Percentiles rank a stretch among this genome's conserved stretches.
phyloP scores from a whole-genome alignment of 2,888 invertebrate species.

The Tetramorium bicarinatum region DNA sequence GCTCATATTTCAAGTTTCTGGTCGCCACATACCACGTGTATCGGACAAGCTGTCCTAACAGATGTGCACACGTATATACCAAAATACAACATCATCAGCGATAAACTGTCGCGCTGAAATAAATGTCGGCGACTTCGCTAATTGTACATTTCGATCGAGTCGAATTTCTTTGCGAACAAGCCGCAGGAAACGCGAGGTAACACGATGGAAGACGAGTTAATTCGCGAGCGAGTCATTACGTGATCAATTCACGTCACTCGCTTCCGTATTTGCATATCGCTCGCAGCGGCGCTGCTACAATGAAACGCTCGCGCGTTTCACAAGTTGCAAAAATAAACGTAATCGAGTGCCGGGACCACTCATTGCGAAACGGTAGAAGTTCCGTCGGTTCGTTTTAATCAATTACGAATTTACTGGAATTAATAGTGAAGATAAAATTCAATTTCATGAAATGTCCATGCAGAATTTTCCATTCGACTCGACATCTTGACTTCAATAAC shows the following conservation, averaged over 20 bases:
- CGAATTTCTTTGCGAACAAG: neutral
- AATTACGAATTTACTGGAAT: constrained; percentile 12
- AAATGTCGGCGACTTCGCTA: neutral
- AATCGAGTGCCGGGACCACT: constrained; percentile 4
- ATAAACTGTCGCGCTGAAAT: neutral
- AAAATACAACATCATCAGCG: constrained; percentile 24
- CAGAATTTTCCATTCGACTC: neutral
- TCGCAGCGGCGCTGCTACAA: constrained; percentile 23
- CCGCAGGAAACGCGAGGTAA: neutral
- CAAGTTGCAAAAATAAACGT: constrained; percentile 38
- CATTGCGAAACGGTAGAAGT: neutral
- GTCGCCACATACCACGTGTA: constrained; percentile 20
- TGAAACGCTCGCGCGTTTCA: constrained; percentile 8
- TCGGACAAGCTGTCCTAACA: constrained; percentile 41
- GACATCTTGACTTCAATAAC: constrained; percentile 5
- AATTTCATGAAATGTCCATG: neutral
- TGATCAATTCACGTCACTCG: constrained; percentile 40
- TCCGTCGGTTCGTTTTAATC: constrained; percentile 13
- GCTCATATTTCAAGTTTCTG: constrained; percentile 47
- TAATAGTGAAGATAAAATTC: constrained; percentile 7
- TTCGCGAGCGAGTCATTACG: constrained; percentile 31
- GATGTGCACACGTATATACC: neutral
- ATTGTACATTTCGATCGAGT: constrained; percentile 6
- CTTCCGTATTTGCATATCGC: constrained; percentile 37
- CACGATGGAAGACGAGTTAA: neutral